Conservation (phyloP, 2,113 vertebrate genomes). For the Mixornis gularis region DNA sequence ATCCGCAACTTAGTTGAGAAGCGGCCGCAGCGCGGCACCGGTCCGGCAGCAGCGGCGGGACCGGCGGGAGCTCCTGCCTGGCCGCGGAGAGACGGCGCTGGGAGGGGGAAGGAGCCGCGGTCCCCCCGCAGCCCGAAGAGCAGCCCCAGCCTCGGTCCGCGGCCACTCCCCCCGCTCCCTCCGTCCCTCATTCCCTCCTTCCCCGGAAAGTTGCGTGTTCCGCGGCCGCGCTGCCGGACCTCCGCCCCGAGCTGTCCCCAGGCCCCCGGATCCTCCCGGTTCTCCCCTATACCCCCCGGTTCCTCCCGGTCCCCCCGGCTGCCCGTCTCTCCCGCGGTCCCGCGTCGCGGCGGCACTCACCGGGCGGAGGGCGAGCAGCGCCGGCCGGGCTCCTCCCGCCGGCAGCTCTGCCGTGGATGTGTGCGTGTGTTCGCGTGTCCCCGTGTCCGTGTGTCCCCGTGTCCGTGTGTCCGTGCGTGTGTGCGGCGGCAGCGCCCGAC, state of each 20-base stretch:
- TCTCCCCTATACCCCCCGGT: too few relatives aligned
- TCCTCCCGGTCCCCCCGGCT: background rate
- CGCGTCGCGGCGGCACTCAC: constrained; percentile 2
- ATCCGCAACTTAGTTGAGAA: constrained; percentile 13
- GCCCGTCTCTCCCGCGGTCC: background rate
- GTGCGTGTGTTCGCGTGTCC: background rate
- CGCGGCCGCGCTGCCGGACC: background rate
- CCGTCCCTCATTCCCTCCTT: background rate
- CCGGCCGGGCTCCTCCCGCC: background rate
- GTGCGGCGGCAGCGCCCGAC: background rate
- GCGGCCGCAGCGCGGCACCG: background rate
- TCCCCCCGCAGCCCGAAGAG: background rate
- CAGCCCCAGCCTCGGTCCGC: background rate
- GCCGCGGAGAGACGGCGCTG: background rate
- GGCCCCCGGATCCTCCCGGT: too few relatives aligned
- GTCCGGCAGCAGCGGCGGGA: background rate
- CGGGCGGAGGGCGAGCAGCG: background rate
- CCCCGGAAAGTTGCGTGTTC: background rate
- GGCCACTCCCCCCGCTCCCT: background rate
- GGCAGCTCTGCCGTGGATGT: background rate
- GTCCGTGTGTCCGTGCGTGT: background rate
- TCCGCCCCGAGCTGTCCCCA: background rate
- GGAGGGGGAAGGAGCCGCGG: background rate
- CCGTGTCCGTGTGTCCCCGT: background rate
- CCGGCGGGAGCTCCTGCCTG: background rate